Conservation (phyloP, 2,888 invertebrate genomes). For the Maniola hyperantus region DNA sequence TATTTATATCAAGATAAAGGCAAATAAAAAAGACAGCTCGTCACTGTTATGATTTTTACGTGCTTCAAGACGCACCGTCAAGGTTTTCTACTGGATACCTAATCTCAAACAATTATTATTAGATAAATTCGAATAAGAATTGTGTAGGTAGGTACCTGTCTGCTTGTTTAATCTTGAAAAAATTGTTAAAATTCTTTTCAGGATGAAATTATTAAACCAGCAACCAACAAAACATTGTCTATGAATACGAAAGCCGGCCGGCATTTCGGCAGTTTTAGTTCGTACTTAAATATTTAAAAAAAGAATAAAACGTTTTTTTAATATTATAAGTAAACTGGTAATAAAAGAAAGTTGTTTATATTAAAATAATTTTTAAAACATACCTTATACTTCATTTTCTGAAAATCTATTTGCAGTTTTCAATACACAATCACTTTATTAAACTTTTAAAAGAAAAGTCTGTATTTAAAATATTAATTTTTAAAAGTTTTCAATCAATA, state of each 20-base stretch:
- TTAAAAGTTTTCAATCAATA: slow-evolving; percentile 24
- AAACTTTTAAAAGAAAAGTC: not conserved
- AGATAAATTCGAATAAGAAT: not conserved
- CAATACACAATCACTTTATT: slow-evolving; percentile 36
- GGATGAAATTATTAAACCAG: too few species aligned
- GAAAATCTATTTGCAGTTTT: slow-evolving; percentile 19
- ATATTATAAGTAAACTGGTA: too few species aligned
- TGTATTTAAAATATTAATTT: slow-evolving; percentile 25
- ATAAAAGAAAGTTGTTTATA: too few species aligned
- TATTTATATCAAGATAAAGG: not conserved
- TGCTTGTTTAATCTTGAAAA: too few species aligned
- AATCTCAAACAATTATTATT: slow-evolving; percentile 29
- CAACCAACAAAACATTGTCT: too few species aligned
- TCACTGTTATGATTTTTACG: slow-evolving; percentile 37
- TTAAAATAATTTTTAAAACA: slow-evolving; percentile 40
- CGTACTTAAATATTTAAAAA: too few species aligned
- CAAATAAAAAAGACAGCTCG: slow-evolving; percentile 30
- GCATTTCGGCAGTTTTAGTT: too few species aligned
- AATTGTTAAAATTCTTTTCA: too few species aligned
- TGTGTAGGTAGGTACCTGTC: too few species aligned
- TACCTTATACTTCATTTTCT: slow-evolving; percentile 73
- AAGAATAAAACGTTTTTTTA: too few species aligned
- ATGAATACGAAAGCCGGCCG: too few species aligned
- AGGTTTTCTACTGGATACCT: slow-evolving; percentile 34
- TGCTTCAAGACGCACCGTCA: slow-evolving; percentile 38